Evolutionary conservation across 2,797 vertebrate genomes (phyloP), one percentile per base, ranked within the genome.

Genomic region (Lepilemur septentrionalis): DNA sequence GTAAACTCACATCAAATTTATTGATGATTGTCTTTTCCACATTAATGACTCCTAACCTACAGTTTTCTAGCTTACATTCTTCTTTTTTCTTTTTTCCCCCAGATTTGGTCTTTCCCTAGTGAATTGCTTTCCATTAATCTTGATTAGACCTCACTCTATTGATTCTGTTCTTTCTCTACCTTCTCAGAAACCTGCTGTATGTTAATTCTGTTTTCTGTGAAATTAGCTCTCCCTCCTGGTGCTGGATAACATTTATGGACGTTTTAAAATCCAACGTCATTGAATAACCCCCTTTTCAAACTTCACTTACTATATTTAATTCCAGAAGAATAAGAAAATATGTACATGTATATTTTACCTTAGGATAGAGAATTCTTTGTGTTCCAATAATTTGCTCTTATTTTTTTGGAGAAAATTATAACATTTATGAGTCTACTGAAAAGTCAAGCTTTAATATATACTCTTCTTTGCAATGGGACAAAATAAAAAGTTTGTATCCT

Each of bases 91-190:
- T 41, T 43, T 41, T 20, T 79, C 2, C 78, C 86, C 78, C 67
- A 86, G 70, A 80, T 93, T 94, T 80, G 20, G 80, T 94, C 92
- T 95, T 95, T 93, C 94, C 78, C 87, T 80, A 12, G 92, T 86
- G 93, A 90, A 94, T 72, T 95, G 30, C 59, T 96, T 94, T 94
- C 85, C 93, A 96, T 97, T 96, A 95, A 93, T 97, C 90, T 96
- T 97, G 91, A 97, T 97, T 97, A 95, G 97, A 89, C 89, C 69
- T 93, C 55, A 75, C 38, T 78, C 57, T 92, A 93, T 97, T 63
- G 95, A 97, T 97, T 93, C 73, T 94, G 59, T 90, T 81, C 80
- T 91, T 90, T 94, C 81, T 96, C 63, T 89, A 84, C 48, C 88
- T 93, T 97, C 96, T 96, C 87, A 76, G 92, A 92, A 94, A 96